phyloP scores from a whole-genome alignment of 2,113 vertebrate species.

The Xiphophorus hellerii region DNA sequence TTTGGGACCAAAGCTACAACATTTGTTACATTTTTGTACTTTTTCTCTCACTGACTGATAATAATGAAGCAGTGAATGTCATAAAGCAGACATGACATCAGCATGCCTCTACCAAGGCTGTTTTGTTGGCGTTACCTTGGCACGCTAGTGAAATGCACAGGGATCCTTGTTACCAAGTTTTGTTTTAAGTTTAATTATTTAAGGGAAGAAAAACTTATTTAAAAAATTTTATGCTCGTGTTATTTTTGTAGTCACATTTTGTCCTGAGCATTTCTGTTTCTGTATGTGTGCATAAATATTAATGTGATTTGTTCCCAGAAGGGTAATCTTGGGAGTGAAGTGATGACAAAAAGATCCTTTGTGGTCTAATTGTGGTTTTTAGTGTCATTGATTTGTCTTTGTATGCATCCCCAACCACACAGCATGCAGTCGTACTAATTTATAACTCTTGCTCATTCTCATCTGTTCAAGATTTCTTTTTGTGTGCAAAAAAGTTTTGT shows the following conservation, averaged over 20 bases:
- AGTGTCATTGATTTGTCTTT: constrained; percentile 36
- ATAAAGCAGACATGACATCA: no score
- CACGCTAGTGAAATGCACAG: no score
- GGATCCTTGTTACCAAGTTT: no score
- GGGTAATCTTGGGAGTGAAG: not conserved
- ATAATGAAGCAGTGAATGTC: no score
- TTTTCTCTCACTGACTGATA: no score
- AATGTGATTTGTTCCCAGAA: constrained; percentile 13
- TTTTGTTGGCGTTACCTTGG: no score
- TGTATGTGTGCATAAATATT: constrained; percentile 5
- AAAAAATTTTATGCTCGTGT: no score
- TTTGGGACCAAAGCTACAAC: no score
- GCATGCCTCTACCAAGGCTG: no score
- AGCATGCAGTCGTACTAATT: constrained; percentile 6
- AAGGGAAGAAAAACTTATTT: no score
- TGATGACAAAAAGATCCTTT: constrained; percentile 9
- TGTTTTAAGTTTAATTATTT: no score
- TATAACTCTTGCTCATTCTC: not conserved
- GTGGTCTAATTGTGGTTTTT: constrained; percentile 42
- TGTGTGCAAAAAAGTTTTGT: not conserved
- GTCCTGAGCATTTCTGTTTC: not conserved
- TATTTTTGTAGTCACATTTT: not conserved
- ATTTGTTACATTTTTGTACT: no score
- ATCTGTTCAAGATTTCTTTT: not conserved
- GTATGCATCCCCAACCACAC: not conserved